A percentile compares a stretch with the other conserved stretches of the same genome.
Conservation (phyloP, 23 tunicate genomes). For the Ascidia mentula region DNA sequence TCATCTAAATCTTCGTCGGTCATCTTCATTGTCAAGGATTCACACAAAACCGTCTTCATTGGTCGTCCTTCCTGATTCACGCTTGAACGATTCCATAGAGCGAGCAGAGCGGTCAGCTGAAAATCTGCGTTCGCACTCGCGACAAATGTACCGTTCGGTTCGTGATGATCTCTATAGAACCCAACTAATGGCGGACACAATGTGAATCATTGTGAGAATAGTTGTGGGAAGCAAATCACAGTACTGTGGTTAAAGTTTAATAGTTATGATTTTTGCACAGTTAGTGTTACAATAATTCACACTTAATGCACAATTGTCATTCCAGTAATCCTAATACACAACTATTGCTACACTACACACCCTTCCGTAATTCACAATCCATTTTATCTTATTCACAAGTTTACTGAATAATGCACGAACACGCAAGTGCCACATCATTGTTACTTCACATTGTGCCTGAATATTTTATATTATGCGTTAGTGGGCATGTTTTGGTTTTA, state of each 20-base stretch:
- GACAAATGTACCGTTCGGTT: constrained; percentile 53
- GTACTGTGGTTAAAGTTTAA: too few relatives aligned
- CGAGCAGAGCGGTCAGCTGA: constrained; percentile 66
- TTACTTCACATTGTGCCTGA: background rate
- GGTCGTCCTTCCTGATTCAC: constrained; percentile 44
- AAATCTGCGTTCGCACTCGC: constrained; percentile 41
- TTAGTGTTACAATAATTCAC: too few relatives aligned
- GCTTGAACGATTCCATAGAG: constrained; percentile 53
- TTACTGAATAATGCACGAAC: background rate
- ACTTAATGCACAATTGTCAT: background rate
- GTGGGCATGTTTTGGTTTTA: too few relatives aligned
- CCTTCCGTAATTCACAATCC: background rate
- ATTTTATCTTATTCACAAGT: background rate
- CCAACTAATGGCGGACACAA: constrained; percentile 41
- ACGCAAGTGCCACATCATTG: background rate
- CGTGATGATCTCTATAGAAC: constrained; percentile 46
- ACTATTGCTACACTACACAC: background rate
- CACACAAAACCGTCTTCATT: constrained; percentile 11
- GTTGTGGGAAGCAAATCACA: background rate
- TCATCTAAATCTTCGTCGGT: constrained; percentile 45
- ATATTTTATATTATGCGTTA: too few relatives aligned
- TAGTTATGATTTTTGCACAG: too few relatives aligned
- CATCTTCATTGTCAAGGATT: constrained; percentile 43
- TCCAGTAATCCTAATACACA: background rate
- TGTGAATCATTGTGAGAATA: constrained; percentile 10